A percentile compares a stretch with the other conserved stretches of the same genome.
Conservation (phyloP, 2,113 vertebrate genomes). For the Rhizomys pruinosus region DNA sequence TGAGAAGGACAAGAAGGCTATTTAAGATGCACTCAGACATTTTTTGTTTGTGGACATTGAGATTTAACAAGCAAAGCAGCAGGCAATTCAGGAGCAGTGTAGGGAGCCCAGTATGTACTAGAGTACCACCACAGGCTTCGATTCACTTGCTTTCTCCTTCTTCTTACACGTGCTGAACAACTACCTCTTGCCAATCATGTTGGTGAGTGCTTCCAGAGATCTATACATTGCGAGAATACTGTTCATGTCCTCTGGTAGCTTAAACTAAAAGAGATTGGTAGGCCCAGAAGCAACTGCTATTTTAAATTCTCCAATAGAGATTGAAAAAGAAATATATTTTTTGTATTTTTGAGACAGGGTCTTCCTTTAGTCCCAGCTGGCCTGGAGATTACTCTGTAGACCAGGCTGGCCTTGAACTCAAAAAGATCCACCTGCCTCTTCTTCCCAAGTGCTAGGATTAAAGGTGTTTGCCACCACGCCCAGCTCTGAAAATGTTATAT, state of each 20-base stretch:
- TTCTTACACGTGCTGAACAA: constrained; percentile 1
- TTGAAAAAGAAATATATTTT: too few species aligned
- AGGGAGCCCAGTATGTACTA: not conserved
- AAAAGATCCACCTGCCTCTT: too few species aligned
- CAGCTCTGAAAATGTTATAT: not conserved
- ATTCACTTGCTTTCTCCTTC: not conserved
- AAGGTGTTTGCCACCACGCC: too few species aligned
- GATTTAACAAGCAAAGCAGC: not conserved
- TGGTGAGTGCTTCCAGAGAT: not conserved
- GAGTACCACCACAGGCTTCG: not conserved
- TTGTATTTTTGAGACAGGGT: too few species aligned
- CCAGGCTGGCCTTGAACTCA: too few species aligned
- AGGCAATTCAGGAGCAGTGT: not conserved
- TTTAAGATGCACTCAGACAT: not conserved
- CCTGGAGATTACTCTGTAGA: too few species aligned
- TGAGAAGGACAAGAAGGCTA: not conserved
- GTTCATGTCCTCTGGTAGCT: not conserved
- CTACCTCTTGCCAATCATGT: not conserved
- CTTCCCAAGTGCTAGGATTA: too few species aligned
- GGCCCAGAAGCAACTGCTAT: not conserved
- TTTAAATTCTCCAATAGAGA: not conserved
- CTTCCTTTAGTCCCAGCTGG: too few species aligned
- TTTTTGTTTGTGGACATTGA: not conserved
- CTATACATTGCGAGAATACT: not conserved
- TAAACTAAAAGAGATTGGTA: not conserved